Base-by-base conservation (phyloP, 2,113 vertebrate species). In the Tinamus guttatus region DNA sequence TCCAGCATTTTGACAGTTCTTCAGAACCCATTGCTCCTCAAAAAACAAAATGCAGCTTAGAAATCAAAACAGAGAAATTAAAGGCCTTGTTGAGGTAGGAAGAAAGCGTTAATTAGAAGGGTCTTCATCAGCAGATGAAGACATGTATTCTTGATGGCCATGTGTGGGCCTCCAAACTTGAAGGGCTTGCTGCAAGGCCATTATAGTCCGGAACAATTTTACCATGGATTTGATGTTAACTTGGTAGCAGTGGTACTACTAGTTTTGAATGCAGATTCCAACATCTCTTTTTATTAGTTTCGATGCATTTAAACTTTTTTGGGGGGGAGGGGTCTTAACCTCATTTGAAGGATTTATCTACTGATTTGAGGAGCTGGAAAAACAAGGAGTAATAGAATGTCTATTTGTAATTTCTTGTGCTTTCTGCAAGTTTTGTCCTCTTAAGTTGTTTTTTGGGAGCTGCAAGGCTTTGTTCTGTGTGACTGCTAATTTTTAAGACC, bases 1-100 rank as follows among this genome's bases (percentile, higher is more conserved):
- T 2, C 2, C 0, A 0, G 24, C 30, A 13, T 87, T 71, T 47
- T 65, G 17, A 41, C 7, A 62, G 49, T 68, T 15, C 6, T 22
- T 73, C 34, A 85, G 76, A 85, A 65, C 2, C 1, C 15, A 20
- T 7, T 40, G 8, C 20, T 64, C 7, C 76, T 38, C 3, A 2
- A 24, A 24, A 77, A 49, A 24, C 18, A 69, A 43, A 70, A 32
- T 10, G 6, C 41, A 63, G 11, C 24, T 78, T 7, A 1, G 28
- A 75, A 78, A 58, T 11, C 79, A 36, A 20, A 54, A 34, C 36
- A 67, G 47, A 70, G 8, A 87, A 54, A 11, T 52, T 86, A 9
- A 73, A 47, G 21, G n/a, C 15, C 8, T 71, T 5, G 13, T 5
- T 32, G 28, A 68, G 27, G 45, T 43, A 84, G 13, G 30, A 36